A percentile compares a stretch with the other conserved stretches of the same genome.
These are phyloP conservation scores for Upupa epops DNA, from an alignment of 2,113 vertebrate species.

Conservation along the genomic window DNA sequence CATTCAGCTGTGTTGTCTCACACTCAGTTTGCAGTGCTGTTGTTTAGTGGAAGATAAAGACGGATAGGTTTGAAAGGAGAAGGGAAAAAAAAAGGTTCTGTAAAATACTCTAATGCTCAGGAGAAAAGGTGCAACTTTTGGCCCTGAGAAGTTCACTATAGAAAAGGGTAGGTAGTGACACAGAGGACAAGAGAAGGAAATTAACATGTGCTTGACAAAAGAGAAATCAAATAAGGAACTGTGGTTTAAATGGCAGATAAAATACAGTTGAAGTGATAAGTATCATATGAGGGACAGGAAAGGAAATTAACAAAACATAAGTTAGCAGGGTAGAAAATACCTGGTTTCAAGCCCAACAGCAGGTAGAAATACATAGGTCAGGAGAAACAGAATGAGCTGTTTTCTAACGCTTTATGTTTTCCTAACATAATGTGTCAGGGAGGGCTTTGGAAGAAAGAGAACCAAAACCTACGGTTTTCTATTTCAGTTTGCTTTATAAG, in stretches of 20 bases:
- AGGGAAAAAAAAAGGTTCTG: not conserved
- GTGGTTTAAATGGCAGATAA: constrained; percentile 58
- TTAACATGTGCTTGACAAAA: constrained; percentile 58
- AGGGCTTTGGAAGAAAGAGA: not conserved
- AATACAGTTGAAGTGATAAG: constrained; percentile 26
- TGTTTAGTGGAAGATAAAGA: constrained; percentile 72
- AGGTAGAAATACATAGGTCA: not conserved
- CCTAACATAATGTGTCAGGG: not conserved
- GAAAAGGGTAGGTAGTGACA: constrained; percentile 17
- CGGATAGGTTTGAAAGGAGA: constrained; percentile 38
- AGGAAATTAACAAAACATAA: constrained; percentile 48
- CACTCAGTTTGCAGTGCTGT: constrained; percentile 64
- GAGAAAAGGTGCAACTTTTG: constrained; percentile 42
- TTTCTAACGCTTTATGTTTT: not conserved
- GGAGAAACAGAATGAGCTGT: not conserved
- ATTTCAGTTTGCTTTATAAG: not conserved
- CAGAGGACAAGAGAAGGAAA: constrained; percentile 50
- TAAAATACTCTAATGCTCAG: constrained; percentile 45
- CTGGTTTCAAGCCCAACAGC: not conserved
- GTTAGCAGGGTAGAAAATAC: constrained; percentile 1
- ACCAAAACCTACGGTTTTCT: not conserved
- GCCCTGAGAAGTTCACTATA: constrained; percentile 23
- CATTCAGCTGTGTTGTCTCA: constrained; percentile 49
- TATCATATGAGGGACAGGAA: not conserved
- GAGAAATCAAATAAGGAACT: constrained; percentile 59